These are phyloP conservation scores for Craniophora ligustri DNA, from an alignment of 2,888 invertebrate genomes.

Conservation along the genomic window DNA sequence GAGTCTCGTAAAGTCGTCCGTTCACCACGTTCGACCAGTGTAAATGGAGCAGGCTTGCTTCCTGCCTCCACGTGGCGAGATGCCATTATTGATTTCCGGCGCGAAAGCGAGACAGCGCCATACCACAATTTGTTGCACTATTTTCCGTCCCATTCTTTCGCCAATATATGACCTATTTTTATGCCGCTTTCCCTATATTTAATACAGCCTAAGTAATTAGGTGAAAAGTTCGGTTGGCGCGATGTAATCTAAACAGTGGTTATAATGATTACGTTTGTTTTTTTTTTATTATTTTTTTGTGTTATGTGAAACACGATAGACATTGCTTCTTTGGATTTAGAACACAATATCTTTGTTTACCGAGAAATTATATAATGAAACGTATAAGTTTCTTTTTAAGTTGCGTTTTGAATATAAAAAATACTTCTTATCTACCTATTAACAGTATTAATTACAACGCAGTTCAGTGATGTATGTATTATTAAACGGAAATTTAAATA, in stretches of 20 bases:
- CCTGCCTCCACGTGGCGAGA: conserved; percentile 86
- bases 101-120: conserved; percentile 78
- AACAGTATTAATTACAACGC: too few relatives aligned
- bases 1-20: conserved; percentile 63
- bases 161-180: conserved; percentile 89
- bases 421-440: too few relatives aligned
- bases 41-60: conserved; percentile 82
- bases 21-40: conserved; percentile 72
- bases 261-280: conserved; percentile 46
- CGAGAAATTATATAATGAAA: too few relatives aligned
- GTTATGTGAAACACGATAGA: conserved; percentile 20
- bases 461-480: too few relatives aligned
- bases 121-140: conserved; percentile 88
- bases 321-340: conserved; percentile 6
- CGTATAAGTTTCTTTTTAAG: too few relatives aligned
- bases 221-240: conserved; percentile 77
- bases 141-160: conserved; percentile 80
- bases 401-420: too few relatives aligned
- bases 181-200: conserved; percentile 85
- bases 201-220: conserved; percentile 87
- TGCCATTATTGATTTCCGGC: conserved; percentile 89
- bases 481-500: too few relatives aligned
- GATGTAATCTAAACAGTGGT: conserved; percentile 67
- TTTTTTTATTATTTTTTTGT: conserved; percentile 32
- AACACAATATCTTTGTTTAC: background rate